Evolutionary conservation across 2,797 vertebrate species (phyloP).

Genomic region (Gastrophryne carolinensis): DNA sequence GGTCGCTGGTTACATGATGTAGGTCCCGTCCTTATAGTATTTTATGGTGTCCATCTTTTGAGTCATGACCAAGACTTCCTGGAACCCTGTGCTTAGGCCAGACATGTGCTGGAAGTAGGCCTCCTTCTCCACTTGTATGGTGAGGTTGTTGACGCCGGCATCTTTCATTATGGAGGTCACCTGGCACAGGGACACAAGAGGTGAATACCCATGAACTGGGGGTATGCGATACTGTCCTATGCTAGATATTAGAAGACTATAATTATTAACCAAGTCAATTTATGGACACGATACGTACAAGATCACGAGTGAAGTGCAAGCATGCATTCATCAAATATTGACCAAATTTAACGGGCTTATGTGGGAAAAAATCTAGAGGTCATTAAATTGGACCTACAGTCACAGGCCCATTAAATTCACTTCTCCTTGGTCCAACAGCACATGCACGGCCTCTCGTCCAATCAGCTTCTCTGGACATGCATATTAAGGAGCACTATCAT

Average conservation of each 20-base stretch:
- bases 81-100: slow-evolving; percentile 92
- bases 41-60: slow-evolving; percentile 93
- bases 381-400: no score
- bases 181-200: slow-evolving; percentile 68
- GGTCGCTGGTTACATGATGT: slow-evolving; percentile 81
- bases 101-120: slow-evolving; percentile 98
- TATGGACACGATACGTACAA: no score
- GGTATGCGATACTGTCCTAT: background rate
- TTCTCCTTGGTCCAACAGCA: no score
- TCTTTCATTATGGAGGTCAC: slow-evolving; percentile 92
- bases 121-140: slow-evolving; percentile 95
- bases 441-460: no score
- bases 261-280: no score
- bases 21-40: slow-evolving; percentile 89
- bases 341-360: no score
- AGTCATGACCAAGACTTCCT: slow-evolving; percentile 92
- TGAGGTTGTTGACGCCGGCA: slow-evolving; percentile 91
- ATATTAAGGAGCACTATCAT: no score
- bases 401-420: no score
- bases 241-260: background rate
- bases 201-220: background rate
- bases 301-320: no score
- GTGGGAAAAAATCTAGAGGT: no score
- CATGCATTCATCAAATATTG: no score
- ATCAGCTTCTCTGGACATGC: no score